Base-by-base conservation (phyloP, 2,888 invertebrate species). In the Vanessa cardui region DNA sequence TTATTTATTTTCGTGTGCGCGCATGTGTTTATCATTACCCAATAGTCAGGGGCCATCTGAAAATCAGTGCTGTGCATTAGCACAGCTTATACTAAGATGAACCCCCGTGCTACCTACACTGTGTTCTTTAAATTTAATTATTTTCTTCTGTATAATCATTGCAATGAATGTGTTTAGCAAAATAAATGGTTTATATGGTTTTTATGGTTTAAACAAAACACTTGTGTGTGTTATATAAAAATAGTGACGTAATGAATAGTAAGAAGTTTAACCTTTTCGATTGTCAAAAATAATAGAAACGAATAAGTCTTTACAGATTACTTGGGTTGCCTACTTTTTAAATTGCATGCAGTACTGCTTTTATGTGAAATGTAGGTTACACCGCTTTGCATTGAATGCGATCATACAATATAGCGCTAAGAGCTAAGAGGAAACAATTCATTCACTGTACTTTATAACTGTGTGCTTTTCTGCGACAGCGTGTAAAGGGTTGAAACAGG, bases 311-410 rank as follows among this genome's bases (percentile, higher is more conserved):
- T 62, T 62, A 69, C 63, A 66, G 66, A 66, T 68, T 60, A 64
- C 64, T 60, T 65, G 54, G 64, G 66, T 64, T 49, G 50, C 68
- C 58, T 64, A 58, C 62, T 68, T 72, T 68, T 70, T 59, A 62
- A 71, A 70, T 65, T 70, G 69, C 66, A 67, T 65, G 67, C 69
- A 65, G 60, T 60, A 58, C 52, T 59, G 58, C 62, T 70, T 73
- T 69, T 68, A 74, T 70, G 67, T 59, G 66, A 73, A 74, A 74
- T 74, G 73, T 74, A 70, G 74, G 74, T 73, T 73, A 69, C 66
- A 56, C 59, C 67, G 62, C 60, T 66, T 67, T 68, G 65, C 73
- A 72, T 64, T 74, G 73, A 70, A 70, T 70, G 62, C 73, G 68
- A 71, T 74, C 65, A 69, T 65, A 72, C 69, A 72, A 70, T 72